phyloP scores from a whole-genome alignment of 2,797 vertebrate species.

The Danio kyathit region DNA sequence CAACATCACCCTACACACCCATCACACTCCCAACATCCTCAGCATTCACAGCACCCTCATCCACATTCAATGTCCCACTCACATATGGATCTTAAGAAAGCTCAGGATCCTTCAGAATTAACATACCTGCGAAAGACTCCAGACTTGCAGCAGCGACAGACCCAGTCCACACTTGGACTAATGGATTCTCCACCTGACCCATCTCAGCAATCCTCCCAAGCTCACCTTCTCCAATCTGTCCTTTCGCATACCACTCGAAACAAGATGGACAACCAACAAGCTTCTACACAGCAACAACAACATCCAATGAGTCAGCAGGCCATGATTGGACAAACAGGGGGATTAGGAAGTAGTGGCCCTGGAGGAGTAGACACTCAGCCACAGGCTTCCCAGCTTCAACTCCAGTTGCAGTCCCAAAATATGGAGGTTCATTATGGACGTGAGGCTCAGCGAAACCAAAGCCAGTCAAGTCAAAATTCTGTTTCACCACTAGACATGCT shows the following conservation, averaged over 20 bases:
- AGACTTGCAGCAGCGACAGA: constrained; percentile 76
- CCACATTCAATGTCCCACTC: constrained; percentile 74
- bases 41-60: constrained; percentile 71
- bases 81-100: constrained; percentile 83
- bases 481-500: constrained; percentile 79
- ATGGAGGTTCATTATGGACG: constrained; percentile 80
- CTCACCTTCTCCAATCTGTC: constrained; percentile 86
- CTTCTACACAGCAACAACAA: constrained; percentile 65
- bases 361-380: constrained; percentile 70
- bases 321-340: constrained; percentile 70
- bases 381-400: constrained; percentile 82
- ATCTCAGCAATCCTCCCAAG: constrained; percentile 70
- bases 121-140: constrained; percentile 78
- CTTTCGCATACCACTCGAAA: constrained; percentile 83
- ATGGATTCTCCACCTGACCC: constrained; percentile 83
- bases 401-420: constrained; percentile 81
- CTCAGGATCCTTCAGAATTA: constrained; percentile 77
- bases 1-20: constrained; percentile 68
- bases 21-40: constrained; percentile 75
- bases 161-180: constrained; percentile 77
- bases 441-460: constrained; percentile 73
- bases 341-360: constrained; percentile 58
- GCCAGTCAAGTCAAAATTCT: constrained; percentile 73
- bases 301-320: constrained; percentile 73
- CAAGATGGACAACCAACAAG: constrained; percentile 76